phyloP scores from a whole-genome alignment of 1,140 invertebrate genomes.

The Euura lappo region DNA sequence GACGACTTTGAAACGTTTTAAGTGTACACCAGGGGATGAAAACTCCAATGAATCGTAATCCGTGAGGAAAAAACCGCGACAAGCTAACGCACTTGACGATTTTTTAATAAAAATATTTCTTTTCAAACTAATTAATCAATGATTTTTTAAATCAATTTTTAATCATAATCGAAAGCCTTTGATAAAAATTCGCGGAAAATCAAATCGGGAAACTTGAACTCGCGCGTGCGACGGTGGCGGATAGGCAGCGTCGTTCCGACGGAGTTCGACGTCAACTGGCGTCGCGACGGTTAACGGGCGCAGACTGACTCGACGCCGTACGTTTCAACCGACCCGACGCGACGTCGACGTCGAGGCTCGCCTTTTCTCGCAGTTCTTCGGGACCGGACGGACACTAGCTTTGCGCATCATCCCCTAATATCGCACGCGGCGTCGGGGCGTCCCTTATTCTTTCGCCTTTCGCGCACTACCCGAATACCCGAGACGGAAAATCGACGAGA shows the following conservation, averaged over 20 bases:
- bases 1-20: too few species aligned
- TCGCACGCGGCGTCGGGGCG: conserved; percentile 14
- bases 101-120: too few species aligned
- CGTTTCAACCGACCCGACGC: conserved; percentile 36
- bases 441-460: conserved; percentile 24
- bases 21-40: too few species aligned
- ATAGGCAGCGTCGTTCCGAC: conserved; percentile 14
- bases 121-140: too few species aligned
- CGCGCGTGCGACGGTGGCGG: conserved; percentile 12
- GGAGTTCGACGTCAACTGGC: conserved; percentile 30
- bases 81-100: too few species aligned
- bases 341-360: conserved; percentile 31
- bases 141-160: too few species aligned
- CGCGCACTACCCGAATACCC: conserved; percentile 26
- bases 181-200: not conserved
- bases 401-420: conserved; percentile 42
- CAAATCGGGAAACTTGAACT: not conserved
- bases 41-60: too few species aligned
- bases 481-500: not conserved
- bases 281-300: conserved; percentile 47
- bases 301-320: conserved; percentile 47
- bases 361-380: conserved; percentile 29
- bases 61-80: too few species aligned
- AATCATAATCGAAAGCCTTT: too few species aligned
- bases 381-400: conserved; percentile 29